Evolutionary conservation across 2,113 vertebrate genomes (phyloP).

Genomic region (Podilymbus podiceps): DNA sequence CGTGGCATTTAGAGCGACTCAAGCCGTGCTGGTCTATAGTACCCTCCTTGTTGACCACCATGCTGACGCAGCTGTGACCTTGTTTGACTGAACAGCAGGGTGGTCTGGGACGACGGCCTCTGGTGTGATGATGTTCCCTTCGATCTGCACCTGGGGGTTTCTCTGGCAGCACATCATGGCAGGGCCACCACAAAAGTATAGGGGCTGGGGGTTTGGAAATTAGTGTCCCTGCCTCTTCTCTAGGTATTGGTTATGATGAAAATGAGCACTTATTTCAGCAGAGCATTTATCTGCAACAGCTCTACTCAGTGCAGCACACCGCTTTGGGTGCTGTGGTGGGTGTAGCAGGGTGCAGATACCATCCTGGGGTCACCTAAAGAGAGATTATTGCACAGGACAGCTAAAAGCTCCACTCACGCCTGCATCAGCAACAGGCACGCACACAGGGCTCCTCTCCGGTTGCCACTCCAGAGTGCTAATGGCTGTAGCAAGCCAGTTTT

Average conservation of each 20-base stretch:
- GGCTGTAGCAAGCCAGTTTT: neutral
- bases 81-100: neutral
- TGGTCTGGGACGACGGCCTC: neutral
- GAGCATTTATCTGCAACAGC: neutral
- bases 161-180: neutral
- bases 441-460: neutral
- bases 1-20: neutral
- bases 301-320: neutral
- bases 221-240: neutral
- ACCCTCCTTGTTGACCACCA: neutral
- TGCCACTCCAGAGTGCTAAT: neutral
- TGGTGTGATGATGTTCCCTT: neutral
- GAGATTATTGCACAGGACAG: neutral
- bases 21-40: neutral
- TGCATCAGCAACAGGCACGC: neutral
- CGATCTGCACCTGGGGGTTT: accelerated
- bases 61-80: neutral
- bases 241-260: neutral
- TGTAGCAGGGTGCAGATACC: neutral
- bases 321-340: neutral
- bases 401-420: neutral
- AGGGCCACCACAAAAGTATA: neutral
- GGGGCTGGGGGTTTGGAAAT: neutral
- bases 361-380: neutral
- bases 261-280: neutral